Evolutionary conservation across 1,140 invertebrate genomes (phyloP), one percentile per base, ranked within the genome.

Genomic region (Drosophila teissieri): DNA sequence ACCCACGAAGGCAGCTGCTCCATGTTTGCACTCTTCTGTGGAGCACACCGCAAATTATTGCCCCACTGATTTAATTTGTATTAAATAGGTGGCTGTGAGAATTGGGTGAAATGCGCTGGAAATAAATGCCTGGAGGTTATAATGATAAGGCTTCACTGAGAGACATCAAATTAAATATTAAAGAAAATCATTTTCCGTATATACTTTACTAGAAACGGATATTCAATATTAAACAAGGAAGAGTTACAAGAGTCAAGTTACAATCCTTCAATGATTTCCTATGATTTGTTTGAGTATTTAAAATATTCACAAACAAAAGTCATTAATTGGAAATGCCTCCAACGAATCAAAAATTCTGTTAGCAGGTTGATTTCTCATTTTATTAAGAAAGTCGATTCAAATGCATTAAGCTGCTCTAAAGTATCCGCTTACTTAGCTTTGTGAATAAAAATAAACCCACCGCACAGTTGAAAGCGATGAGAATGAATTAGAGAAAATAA

Each of bases 51-150:
- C 40, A 70, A 85, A 82, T 80, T 80, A 55, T 74, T 63, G 48
- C 65, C 36, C 44, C 58, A 79, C 63, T 81, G 76, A 85, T 81
- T 81, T 72, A 75, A 85, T 86, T 85, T 75, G 68, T 57, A 53
- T 65, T 65, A 56, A 56, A 51, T 64, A 17, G 54, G 17, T 42
- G 24, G 34, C 24, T 15, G 15, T 17, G 31, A 7, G 10, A 49
- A 49, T 24, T 15, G 42, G 4, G 34, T 17, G 36, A 68, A 44
- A 42, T 42, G 24, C 24, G 17, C 12, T 56, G 51, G 34, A 52
- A 54, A 67, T 45, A 14, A 70, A 40, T 42, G 36, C 44, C 31
- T 56, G 36, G n/a, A 40, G 11, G 22, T 36, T n/a, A 48, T 49
- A 70, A 27, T 49, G 17, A 69, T 69, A 55, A 48, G 15, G n/a